A percentile compares a stretch with the other conserved stretches of the same genome.
These are phyloP conservation scores for Chloropsis hardwickii DNA, from an alignment of 2,113 vertebrate species.

Conservation along the genomic window DNA sequence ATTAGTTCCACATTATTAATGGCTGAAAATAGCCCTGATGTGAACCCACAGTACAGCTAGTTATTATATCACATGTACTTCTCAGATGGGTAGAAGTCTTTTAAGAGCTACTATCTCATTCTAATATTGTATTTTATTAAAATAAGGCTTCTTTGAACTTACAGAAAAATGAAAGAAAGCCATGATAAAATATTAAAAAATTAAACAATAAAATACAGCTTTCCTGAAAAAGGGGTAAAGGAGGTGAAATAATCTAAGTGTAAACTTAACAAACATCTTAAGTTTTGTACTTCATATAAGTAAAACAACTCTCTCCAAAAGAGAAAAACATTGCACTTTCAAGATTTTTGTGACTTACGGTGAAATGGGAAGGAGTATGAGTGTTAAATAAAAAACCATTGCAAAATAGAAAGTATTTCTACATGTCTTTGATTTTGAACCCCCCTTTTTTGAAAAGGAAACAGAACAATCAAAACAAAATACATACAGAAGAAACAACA, in stretches of 20 bases:
- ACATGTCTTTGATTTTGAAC: constrained; percentile 21
- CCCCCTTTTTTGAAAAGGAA: constrained; percentile 24
- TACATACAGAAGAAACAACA: constrained; percentile 62
- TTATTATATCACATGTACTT: neutral
- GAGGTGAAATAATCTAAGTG: neutral
- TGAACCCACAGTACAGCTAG: neutral
- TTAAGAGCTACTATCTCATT: neutral
- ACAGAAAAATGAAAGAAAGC: neutral
- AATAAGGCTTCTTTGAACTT: neutral
- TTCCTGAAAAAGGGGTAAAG: neutral
- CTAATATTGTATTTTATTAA: neutral
- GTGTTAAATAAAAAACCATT: neutral
- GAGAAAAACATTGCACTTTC: constrained; percentile 58
- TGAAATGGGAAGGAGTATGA: neutral
- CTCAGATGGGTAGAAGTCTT: neutral
- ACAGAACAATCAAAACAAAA: constrained; percentile 50
- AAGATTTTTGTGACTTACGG: constrained; percentile 17
- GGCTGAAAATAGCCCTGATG: neutral
- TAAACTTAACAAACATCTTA: neutral
- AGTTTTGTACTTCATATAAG: neutral
- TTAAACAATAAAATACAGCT: neutral
- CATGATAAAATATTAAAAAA: neutral
- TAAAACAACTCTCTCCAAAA: neutral
- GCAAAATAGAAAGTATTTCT: neutral
- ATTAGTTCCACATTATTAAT: neutral